These are phyloP conservation scores for Willisornis vidua DNA, from an alignment of 2,113 vertebrate species.

Conservation along the genomic window DNA sequence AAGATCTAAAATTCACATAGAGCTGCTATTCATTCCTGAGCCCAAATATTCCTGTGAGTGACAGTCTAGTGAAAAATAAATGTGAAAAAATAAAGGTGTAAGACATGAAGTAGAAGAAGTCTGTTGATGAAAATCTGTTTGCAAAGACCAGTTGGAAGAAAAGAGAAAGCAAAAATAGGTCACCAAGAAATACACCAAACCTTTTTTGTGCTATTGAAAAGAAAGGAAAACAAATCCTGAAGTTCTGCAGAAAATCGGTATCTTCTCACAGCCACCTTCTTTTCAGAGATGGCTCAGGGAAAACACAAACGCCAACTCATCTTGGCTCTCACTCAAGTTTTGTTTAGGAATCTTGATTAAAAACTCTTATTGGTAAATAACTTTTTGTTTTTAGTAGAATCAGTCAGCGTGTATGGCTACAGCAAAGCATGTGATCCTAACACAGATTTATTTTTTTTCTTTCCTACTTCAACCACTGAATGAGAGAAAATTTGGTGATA, in stretches of 20 bases:
- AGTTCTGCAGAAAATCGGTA: background rate
- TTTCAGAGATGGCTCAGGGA: background rate
- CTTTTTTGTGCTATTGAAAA: background rate
- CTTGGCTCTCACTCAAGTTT: background rate
- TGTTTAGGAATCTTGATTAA: background rate
- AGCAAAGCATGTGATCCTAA: background rate
- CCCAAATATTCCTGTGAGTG: background rate
- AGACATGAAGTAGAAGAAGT: background rate
- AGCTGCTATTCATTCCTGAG: background rate
- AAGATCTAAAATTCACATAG: background rate
- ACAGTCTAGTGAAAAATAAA: background rate
- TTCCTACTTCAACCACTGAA: background rate
- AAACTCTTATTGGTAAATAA: background rate
- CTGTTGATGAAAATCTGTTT: background rate
- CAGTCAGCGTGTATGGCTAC: background rate
- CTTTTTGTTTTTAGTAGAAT: background rate
- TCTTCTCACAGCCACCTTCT: background rate
- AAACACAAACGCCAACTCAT: background rate
- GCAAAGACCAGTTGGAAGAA: background rate
- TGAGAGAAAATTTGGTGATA: background rate
- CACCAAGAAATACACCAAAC: background rate
- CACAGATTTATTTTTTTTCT: background rate
- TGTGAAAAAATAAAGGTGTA: background rate
- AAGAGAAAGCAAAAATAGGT: background rate
- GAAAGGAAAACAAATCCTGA: fast-evolving